Evolutionary conservation across 2,888 invertebrate species (phyloP), one percentile per base, ranked within the genome.

Genomic region (Erebia ligea): DNA sequence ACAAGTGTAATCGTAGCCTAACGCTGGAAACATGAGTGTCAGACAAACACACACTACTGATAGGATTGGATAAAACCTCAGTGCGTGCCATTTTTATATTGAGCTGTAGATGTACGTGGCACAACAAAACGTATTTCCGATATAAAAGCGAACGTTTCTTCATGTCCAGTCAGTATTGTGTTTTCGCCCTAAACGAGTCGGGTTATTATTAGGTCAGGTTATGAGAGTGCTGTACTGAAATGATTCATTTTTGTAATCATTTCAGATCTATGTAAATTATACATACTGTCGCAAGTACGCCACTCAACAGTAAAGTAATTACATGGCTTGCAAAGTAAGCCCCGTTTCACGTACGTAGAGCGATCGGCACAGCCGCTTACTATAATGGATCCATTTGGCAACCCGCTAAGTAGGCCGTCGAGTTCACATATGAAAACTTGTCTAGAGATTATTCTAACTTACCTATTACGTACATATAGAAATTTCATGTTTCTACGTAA

Each of bases 311-410:
- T 58, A 57, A 58, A 58, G 67, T 67, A 67, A 67, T 67, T 58
- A 67, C 58, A 58, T 52, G 34, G 67, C 63, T 65, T 65, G 61
- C 66, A 57, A 25, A 57, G 61, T 57, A 15, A 57, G 56, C 21
- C 13, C 25, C 25, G 21, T 57, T 25, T 25, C 71, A 21, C 57
- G 65, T 50, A 61, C 50, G 66, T 69, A 45, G 67, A 70, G 62
- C 61, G 63, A 67, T 70, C 52, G 73, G 71, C 73, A 78, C 71
- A 76, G 69, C 80, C 79, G 81, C 82, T 81, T 79, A 80, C 76
- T 77, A 76, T 83, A 85, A 83, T 84, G 78, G 79, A 78, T 82
- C 84, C 82, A 83, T 85, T 86, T 85, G 82, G 81, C 82, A 80
- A 77, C 67, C 75, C 74, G 76, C 80, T 82, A 82, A 82, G 80